A percentile compares a stretch with the other conserved stretches of the same genome.
phyloP scores from a whole-genome alignment of 2,113 vertebrate species.

The Rhineura floridana region DNA sequence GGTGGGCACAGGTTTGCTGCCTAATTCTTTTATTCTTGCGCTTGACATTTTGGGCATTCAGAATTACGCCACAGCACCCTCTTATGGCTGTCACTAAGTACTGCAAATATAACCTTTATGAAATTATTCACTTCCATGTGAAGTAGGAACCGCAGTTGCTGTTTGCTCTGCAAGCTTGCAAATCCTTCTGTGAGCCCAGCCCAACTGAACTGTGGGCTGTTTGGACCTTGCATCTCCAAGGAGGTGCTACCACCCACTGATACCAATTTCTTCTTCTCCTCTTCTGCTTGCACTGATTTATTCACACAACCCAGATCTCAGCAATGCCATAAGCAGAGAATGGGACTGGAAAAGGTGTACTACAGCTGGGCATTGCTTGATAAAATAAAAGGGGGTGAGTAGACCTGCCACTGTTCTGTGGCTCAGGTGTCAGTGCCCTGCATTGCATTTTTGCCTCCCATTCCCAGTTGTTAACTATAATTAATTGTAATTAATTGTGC shows the following conservation, averaged over 20 bases:
- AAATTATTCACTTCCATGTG: background rate
- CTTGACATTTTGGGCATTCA: background rate
- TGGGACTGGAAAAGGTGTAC: background rate
- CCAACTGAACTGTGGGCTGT: background rate
- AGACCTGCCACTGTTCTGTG: background rate
- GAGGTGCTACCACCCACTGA: background rate
- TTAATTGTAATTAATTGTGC: background rate
- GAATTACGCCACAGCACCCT: background rate
- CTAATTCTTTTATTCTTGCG: background rate
- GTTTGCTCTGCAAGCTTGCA: background rate
- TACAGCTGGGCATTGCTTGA: background rate
- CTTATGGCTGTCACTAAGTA: background rate
- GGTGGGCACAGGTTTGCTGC: no score
- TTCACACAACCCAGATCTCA: background rate
- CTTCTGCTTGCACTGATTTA: background rate
- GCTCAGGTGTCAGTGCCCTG: background rate
- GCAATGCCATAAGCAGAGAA: background rate
- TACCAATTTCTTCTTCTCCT: no score
- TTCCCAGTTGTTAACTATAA: background rate
- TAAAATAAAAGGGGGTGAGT: background rate
- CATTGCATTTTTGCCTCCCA: background rate
- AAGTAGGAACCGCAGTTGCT: background rate
- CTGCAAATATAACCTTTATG: background rate
- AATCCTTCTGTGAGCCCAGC: background rate
- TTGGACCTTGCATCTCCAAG: background rate